Evolutionary conservation across 1,140 invertebrate genomes (phyloP).

Genomic region (Condylostylus longicornis): DNA sequence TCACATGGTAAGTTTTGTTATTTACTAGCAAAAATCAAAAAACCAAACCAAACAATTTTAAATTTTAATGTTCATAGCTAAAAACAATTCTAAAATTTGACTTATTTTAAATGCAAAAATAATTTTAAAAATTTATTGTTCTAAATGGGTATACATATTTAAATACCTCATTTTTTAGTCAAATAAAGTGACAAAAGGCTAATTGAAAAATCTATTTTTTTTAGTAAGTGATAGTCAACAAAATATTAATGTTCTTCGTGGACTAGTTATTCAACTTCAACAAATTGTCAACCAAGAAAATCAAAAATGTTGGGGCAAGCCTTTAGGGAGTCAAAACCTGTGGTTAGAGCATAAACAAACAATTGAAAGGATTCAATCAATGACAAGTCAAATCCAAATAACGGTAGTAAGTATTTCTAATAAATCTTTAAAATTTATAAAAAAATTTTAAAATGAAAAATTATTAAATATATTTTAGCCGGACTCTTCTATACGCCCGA

Average conservation of each 20-base stretch:
- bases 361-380: conserved; percentile 67
- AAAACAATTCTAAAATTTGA: background rate
- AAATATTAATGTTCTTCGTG: conserved; percentile 66
- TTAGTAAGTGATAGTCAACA: conserved; percentile 72
- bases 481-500: conserved; percentile 63
- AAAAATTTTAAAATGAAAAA: too few species aligned
- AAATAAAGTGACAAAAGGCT: background rate
- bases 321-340: conserved; percentile 70
- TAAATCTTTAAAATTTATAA: conserved; percentile 19
- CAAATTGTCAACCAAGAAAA: conserved; percentile 47
- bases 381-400: conserved; percentile 65
- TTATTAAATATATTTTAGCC: conserved; percentile 48
- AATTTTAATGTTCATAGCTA: background rate
- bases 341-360: conserved; percentile 78
- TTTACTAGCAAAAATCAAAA: too few species aligned
- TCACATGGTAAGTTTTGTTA: conserved; percentile 65
- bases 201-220: conserved; percentile 10
- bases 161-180: background rate
- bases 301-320: conserved; percentile 66
- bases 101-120: background rate
- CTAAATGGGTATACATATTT: background rate
- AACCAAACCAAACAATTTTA: too few species aligned
- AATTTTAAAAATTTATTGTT: background rate
- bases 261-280: conserved; percentile 57
- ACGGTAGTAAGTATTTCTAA: conserved; percentile 45